Percentiles rank a stretch among this genome's conserved stretches.
Evolutionary conservation across 2,888 invertebrate species (phyloP).

Genomic region (Chorisops tibialis): DNA sequence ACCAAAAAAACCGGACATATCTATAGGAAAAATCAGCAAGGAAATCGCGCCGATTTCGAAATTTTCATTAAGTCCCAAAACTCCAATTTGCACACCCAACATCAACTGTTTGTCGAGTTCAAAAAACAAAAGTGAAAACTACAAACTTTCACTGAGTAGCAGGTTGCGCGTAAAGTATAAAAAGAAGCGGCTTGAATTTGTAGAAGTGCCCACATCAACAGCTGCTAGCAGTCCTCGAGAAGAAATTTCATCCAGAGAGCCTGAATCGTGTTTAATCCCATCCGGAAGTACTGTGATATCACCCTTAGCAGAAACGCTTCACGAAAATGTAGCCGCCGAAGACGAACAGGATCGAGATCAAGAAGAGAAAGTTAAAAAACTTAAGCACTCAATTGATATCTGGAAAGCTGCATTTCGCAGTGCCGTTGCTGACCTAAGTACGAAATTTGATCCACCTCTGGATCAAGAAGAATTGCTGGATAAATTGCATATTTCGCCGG

Average conservation of each 20-base stretch:
- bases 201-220: not conserved
- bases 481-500: constrained; percentile 39
- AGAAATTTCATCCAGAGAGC: no score
- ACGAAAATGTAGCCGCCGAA: no score
- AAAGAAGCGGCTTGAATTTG: constrained; percentile 8
- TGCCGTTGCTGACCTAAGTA: constrained; percentile 41
- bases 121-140: not conserved
- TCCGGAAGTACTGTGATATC: no score
- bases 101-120: no score
- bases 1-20: no score
- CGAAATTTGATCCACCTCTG: constrained; percentile 34
- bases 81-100: no score
- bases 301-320: no score
- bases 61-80: no score
- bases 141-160: not conserved
- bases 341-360: constrained; percentile 17
- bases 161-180: not conserved
- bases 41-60: no score
- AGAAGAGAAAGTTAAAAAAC: constrained; percentile 34
- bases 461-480: constrained; percentile 35
- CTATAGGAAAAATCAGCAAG: no score
- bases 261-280: no score
- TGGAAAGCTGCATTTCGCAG: constrained; percentile 42
- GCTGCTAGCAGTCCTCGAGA: no score
- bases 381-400: constrained; percentile 36